Evolutionary conservation across 2,797 vertebrate genomes (phyloP).

Genomic region (Megalops cyprinoides): DNA sequence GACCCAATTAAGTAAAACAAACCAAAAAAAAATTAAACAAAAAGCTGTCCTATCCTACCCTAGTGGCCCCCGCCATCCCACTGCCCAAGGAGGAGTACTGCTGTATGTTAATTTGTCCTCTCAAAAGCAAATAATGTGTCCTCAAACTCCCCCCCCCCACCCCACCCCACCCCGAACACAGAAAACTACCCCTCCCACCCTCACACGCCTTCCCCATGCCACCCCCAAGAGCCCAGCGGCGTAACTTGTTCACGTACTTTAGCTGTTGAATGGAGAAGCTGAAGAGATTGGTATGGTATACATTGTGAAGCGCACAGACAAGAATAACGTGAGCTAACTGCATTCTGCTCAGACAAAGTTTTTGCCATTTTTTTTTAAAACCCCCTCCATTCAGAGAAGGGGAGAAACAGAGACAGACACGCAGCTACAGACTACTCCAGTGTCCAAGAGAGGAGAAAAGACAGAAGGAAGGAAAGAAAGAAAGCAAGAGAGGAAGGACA

Average conservation of each 20-base stretch:
- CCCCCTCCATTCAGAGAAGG: constrained; percentile 74
- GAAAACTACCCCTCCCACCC: constrained; percentile 10
- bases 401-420: constrained; percentile 57
- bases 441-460: constrained; percentile 81
- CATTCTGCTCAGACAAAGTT: constrained; percentile 75
- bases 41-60: constrained; percentile 53
- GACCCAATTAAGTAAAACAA: constrained; percentile 56
- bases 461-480: constrained; percentile 77
- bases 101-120: constrained; percentile 32
- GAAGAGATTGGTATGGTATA: constrained; percentile 85
- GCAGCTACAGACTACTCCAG: constrained; percentile 81
- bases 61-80: constrained; percentile 45
- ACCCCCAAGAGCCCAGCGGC: constrained; percentile 71
- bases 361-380: constrained; percentile 60
- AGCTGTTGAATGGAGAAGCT: constrained; percentile 92
- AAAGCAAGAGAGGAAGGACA: constrained; percentile 63
- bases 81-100: constrained; percentile 27
- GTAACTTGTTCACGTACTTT: constrained; percentile 85
- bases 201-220: constrained; percentile 49
- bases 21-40: constrained; percentile 53
- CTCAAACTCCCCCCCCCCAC: constrained; percentile 20
- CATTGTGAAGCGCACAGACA: constrained; percentile 83
- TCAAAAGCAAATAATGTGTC: constrained; percentile 28
- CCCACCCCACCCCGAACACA: constrained; percentile 15
- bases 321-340: constrained; percentile 85